These are phyloP conservation scores for Campoplex capitator DNA, from an alignment of 2,888 invertebrate species.

Conservation along the genomic window DNA sequence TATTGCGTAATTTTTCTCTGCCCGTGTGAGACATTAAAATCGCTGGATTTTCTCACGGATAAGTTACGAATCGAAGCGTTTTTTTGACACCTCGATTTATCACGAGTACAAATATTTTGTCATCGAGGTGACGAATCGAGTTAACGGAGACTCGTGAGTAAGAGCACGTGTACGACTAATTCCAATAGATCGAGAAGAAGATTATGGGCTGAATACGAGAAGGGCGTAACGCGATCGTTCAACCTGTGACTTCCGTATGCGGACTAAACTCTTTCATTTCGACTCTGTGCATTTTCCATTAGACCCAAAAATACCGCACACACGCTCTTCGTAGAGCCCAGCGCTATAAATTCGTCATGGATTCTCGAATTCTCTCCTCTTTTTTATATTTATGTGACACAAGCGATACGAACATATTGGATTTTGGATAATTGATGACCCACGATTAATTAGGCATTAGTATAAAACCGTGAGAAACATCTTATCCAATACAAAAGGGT, in stretches of 20 bases:
- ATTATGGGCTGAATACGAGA: neutral
- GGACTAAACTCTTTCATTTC: neutral
- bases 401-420: neutral
- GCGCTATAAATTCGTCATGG: constrained; percentile 51
- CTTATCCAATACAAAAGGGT: constrained; percentile 38
- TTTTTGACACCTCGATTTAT: constrained; percentile 13
- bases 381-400: constrained; percentile 46
- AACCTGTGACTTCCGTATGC: neutral
- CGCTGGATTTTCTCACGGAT: constrained; percentile 41
- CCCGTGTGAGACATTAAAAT: constrained; percentile 1
- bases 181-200: neutral
- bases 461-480: constrained; percentile 58
- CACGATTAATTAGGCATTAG: constrained; percentile 60
- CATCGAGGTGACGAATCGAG: constrained; percentile 50
- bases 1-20: constrained; percentile 5
- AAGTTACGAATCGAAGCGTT: constrained; percentile 14
- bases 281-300: constrained; percentile 18
- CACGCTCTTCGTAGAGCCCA: neutral
- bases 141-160: constrained; percentile 34
- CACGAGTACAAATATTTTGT: constrained; percentile 61
- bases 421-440: constrained; percentile 38
- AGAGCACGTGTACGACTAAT: constrained; percentile 19
- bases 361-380: constrained; percentile 20
- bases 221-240: neutral
- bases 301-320: neutral